Evolutionary conservation across 2,888 invertebrate species (phyloP).

Genomic region (Euphydryas editha): DNA sequence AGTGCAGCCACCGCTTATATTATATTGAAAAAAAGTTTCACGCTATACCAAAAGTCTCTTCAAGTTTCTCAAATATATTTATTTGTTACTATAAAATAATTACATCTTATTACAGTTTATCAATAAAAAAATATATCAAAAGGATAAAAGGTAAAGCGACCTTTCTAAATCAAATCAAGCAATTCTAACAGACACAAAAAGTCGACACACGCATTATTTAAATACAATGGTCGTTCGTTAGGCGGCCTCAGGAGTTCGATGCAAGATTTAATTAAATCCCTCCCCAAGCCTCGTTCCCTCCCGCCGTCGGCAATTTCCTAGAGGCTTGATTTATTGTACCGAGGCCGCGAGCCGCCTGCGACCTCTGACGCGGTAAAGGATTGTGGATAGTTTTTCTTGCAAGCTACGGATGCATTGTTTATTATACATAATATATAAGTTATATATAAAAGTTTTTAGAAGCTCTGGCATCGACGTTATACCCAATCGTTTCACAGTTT

Average conservation of each 20-base stretch:
- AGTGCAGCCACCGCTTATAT: too few relatives aligned
- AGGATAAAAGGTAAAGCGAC: not conserved
- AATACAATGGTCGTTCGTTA: slow-evolving; percentile 83
- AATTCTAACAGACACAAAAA: slow-evolving; percentile 61
- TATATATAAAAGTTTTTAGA: too few relatives aligned
- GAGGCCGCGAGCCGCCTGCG: slow-evolving; percentile 62
- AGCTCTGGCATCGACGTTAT: too few relatives aligned
- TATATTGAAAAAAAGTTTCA: too few relatives aligned
- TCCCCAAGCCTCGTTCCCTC: slow-evolving; percentile 48
- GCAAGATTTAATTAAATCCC: slow-evolving; percentile 86
- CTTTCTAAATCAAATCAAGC: slow-evolving; percentile 37
- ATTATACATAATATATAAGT: not conserved
- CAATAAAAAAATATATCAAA: not conserved
- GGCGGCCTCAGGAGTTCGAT: slow-evolving; percentile 83
- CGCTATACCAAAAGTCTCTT: too few relatives aligned
- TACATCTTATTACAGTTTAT: not conserved
- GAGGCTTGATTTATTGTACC: slow-evolving; percentile 82
- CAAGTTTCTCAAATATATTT: too few relatives aligned
- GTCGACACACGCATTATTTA: slow-evolving; percentile 79
- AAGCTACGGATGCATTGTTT: slow-evolving; percentile 13
- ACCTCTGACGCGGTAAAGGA: slow-evolving; percentile 69
- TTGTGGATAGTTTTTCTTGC: slow-evolving; percentile 64
- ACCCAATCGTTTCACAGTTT: too few relatives aligned
- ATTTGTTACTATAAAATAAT: too few relatives aligned
- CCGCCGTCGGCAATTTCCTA: slow-evolving; percentile 79